phyloP scores from a whole-genome alignment of 1,140 invertebrate species.

The Anoplolepis gracilipes region DNA sequence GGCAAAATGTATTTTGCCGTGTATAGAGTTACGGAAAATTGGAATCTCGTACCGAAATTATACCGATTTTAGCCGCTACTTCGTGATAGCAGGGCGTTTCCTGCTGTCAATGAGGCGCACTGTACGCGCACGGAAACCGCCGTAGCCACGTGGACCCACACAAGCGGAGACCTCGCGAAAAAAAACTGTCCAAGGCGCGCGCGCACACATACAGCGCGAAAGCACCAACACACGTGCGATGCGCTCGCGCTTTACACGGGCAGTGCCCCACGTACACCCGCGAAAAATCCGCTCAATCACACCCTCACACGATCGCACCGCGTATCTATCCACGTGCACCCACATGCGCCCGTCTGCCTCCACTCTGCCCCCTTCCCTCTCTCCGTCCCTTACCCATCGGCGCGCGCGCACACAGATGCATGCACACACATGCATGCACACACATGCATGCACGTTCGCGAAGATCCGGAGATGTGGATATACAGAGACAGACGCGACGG shows the following conservation, averaged over 20 bases:
- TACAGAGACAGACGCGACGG: slow-evolving; percentile 69
- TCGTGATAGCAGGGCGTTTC: slow-evolving; percentile 67
- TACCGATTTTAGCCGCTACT: slow-evolving; percentile 8
- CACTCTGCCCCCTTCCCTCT: background rate
- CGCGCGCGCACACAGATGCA: background rate
- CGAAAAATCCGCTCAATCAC: slow-evolving; percentile 74
- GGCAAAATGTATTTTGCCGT: background rate
- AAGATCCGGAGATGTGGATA: slow-evolving; percentile 74
- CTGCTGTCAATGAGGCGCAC: slow-evolving; percentile 67
- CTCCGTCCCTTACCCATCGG: background rate
- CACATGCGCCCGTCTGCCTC: slow-evolving; percentile 40
- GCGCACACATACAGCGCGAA: slow-evolving; percentile 34
- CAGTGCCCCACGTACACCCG: slow-evolving; percentile 65
- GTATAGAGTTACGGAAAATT: background rate
- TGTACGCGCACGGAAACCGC: slow-evolving; percentile 50
- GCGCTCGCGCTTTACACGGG: slow-evolving; percentile 39
- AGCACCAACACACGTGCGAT: slow-evolving; percentile 1
- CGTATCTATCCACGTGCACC: slow-evolving; percentile 51
- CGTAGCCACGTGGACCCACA: slow-evolving; percentile 68
- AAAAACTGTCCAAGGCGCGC: slow-evolving; percentile 71
- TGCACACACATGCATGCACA: slow-evolving; percentile 23
- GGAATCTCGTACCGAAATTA: slow-evolving; percentile 25
- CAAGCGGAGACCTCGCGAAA: slow-evolving; percentile 53
- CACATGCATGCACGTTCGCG: slow-evolving; percentile 47
- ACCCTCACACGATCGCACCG: slow-evolving; percentile 40